Percentiles rank a stretch among this genome's conserved stretches.
Evolutionary conservation across 2,113 vertebrate species (phyloP).

Genomic region (Anguilla japonica): DNA sequence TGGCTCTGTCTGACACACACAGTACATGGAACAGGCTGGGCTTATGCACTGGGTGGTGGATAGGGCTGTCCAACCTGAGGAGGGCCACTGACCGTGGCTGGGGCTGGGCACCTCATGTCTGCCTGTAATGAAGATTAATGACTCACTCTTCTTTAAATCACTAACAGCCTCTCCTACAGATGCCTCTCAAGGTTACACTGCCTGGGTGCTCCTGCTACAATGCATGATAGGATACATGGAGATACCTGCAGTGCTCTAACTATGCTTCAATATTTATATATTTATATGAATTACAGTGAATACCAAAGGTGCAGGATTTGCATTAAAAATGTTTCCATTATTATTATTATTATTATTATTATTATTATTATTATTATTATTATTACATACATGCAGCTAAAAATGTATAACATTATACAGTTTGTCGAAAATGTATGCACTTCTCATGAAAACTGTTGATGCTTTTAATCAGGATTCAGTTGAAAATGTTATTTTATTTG

Average conservation of each 20-base stretch:
- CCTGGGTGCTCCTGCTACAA: neutral
- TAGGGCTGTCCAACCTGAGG: neutral
- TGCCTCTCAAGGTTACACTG: neutral
- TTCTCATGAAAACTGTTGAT: no score
- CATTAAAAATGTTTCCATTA: no score
- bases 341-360: no score
- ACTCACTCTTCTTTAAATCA: neutral
- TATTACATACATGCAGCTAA: no score
- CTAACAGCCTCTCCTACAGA: neutral
- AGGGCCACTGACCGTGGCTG: neutral
- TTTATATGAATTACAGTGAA: neutral
- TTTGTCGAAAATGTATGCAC: no score
- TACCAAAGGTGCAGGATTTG: no score
- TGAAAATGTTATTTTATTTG: no score
- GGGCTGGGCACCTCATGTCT: neutral
- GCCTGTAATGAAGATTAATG: constrained; percentile 14
- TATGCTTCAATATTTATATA: neutral
- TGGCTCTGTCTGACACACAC: neutral
- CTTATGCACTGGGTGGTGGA: neutral
- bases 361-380: no score
- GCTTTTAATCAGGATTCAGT: no score
- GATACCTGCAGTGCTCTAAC: neutral
- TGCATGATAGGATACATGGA: neutral
- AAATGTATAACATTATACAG: no score
- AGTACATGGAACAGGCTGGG: neutral